Percentiles rank a stretch among this genome's conserved stretches.
phyloP scores from a whole-genome alignment of 1,140 invertebrate genomes.

The Pomacea maculata region DNA sequence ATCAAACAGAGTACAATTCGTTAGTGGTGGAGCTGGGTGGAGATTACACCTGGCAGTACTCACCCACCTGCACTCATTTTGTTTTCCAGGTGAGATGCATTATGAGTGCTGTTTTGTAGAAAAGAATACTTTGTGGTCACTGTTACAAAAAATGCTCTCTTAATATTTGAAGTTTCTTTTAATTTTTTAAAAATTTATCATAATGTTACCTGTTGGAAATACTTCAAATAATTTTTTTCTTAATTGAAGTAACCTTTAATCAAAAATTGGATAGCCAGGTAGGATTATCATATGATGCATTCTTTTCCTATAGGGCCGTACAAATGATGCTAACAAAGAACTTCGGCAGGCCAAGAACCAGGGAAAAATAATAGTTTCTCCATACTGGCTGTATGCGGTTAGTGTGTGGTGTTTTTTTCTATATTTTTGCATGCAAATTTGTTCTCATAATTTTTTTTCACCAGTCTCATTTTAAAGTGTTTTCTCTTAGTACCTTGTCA shows the following conservation, averaged over 20 bases:
- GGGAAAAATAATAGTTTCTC: slow-evolving; percentile 66
- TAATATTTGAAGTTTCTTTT: too few species aligned
- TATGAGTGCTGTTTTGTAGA: neutral
- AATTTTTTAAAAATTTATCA: neutral
- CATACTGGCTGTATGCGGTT: slow-evolving; percentile 65
- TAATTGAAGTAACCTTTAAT: too few species aligned
- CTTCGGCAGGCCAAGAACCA: slow-evolving; percentile 63
- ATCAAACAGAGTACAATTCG: slow-evolving; percentile 63
- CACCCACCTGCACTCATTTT: slow-evolving; percentile 65
- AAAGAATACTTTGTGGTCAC: too few species aligned
- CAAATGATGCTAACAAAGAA: slow-evolving; percentile 65
- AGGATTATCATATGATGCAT: neutral
- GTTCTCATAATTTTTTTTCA: too few species aligned
- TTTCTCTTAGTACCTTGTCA: too few species aligned
- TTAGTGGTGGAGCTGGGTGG: slow-evolving; percentile 65
- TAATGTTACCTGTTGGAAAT: neutral
- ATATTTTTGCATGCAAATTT: too few species aligned
- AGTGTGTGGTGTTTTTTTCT: slow-evolving; percentile 21
- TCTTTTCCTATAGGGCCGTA: slow-evolving; percentile 55
- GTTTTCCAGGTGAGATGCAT: slow-evolving; percentile 60
- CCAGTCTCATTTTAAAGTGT: too few species aligned
- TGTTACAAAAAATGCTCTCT: too few species aligned
- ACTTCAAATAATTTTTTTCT: neutral
- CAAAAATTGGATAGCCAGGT: too few species aligned
- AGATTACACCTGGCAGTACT: slow-evolving; percentile 64